Percentiles rank a stretch among this genome's conserved stretches.
Conservation (phyloP, 2,797 vertebrate genomes). For the Myotis pilosus region DNA sequence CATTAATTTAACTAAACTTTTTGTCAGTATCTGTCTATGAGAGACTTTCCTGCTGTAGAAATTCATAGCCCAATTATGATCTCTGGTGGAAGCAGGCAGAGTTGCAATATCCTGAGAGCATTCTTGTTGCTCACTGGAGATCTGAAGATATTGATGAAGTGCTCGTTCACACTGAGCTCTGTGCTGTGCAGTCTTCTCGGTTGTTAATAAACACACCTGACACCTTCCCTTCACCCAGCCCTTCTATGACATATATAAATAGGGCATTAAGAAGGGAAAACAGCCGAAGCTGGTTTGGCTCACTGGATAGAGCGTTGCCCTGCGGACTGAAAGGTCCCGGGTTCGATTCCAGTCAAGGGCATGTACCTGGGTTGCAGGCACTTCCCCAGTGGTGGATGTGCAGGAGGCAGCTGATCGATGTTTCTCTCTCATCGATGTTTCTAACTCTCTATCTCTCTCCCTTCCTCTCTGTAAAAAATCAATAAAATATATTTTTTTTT, state of each 20-base stretch:
- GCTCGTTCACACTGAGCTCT: neutral
- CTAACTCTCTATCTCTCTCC: too few relatives aligned
- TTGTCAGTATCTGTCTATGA: constrained; percentile 22
- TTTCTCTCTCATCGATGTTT: too few relatives aligned
- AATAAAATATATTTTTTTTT: too few relatives aligned
- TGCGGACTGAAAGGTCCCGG: too few relatives aligned
- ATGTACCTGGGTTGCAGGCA: too few relatives aligned
- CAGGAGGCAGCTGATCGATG: too few relatives aligned
- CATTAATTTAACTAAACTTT: constrained; percentile 46
- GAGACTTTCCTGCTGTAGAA: constrained; percentile 67
- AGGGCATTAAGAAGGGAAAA: neutral
- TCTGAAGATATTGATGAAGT: constrained; percentile 38
- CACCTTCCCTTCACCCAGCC: neutral
- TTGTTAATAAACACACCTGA: neutral
- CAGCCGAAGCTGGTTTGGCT: too few relatives aligned
- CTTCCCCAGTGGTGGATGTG: too few relatives aligned
- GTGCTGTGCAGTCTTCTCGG: neutral
- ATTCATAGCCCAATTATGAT: constrained; percentile 79
- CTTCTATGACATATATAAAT: neutral
- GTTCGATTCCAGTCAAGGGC: too few relatives aligned
- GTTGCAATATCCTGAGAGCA: constrained; percentile 69
- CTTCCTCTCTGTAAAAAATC: too few relatives aligned
- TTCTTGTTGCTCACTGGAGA: constrained; percentile 51
- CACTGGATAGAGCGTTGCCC: too few relatives aligned
- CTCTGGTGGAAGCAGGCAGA: constrained; percentile 78